These are phyloP conservation scores for Mimas tiliae DNA, from an alignment of 2,888 invertebrate species.

Conservation along the genomic window DNA sequence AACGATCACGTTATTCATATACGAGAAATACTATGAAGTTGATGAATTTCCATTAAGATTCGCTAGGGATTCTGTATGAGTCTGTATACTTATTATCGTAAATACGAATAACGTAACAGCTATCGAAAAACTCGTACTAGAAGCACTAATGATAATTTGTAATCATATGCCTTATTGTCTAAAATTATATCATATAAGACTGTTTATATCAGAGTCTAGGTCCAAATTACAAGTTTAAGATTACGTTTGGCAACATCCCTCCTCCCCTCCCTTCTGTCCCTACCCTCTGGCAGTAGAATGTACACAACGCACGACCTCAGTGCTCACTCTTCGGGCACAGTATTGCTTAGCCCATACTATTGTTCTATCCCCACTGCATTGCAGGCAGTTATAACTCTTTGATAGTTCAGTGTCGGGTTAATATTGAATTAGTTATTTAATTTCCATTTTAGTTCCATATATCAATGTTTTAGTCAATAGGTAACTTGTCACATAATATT, in stretches of 20 bases:
- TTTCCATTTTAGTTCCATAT: conserved; percentile 22
- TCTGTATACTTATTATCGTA: too few relatives aligned
- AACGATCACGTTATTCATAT: too few relatives aligned
- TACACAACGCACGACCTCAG: conserved; percentile 46
- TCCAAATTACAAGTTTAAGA: conserved; percentile 37
- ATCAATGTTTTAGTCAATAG: conserved; percentile 29
- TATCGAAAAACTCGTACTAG: too few relatives aligned
- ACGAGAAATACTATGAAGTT: too few relatives aligned
- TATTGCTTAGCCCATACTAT: conserved; percentile 53
- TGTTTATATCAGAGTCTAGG: background rate
- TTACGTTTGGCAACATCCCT: conserved; percentile 42
- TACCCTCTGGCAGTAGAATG: conserved; percentile 39
- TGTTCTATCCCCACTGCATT: conserved; percentile 43
- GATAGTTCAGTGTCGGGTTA: conserved; percentile 54
- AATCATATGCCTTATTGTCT: too few relatives aligned
- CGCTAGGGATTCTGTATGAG: too few relatives aligned
- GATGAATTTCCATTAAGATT: too few relatives aligned
- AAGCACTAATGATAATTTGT: too few relatives aligned
- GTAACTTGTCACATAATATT: conserved; percentile 30
- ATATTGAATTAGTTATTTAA: background rate
- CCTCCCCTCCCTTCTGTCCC: conserved; percentile 49
- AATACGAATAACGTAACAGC: too few relatives aligned
- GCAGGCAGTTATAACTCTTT: conserved; percentile 31
- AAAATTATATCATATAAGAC: background rate
- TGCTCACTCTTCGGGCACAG: conserved; percentile 48